Conservation (phyloP, 2,888 invertebrate species). For the Caenorhabditis sp. region DNA sequence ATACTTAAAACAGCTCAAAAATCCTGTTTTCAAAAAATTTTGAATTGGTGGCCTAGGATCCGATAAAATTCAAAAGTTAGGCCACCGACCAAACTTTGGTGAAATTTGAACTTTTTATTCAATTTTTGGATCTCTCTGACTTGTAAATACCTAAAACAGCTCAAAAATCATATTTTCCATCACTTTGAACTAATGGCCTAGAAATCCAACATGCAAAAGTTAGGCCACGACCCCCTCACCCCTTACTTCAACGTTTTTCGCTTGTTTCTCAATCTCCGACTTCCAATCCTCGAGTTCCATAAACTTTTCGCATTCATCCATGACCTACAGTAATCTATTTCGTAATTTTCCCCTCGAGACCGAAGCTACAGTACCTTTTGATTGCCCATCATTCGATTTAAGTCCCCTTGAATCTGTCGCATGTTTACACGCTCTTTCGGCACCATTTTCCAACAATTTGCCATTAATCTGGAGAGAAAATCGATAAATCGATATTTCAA, state of each 20-base stretch:
- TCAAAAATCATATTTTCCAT: too few relatives aligned
- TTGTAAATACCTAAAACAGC: too few relatives aligned
- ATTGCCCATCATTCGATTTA: conserved; percentile 52
- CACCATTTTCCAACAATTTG: conserved; percentile 75
- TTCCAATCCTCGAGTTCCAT: conserved; percentile 76
- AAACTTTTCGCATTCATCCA: conserved; percentile 73
- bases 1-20: too few relatives aligned
- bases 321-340: conserved; percentile 64
- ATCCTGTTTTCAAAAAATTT: not conserved
- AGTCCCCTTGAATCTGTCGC: conserved; percentile 59
- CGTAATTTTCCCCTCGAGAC: not conserved
- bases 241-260: conserved; percentile 71
- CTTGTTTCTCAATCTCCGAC: conserved; percentile 73
- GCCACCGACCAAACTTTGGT: not conserved
- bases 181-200: too few relatives aligned
- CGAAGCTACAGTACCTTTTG: conserved; percentile 30
- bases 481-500: not conserved
- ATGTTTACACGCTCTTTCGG: conserved; percentile 75
- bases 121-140: too few relatives aligned
- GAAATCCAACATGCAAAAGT: too few relatives aligned
- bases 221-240: conserved; percentile 28
- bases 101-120: not conserved
- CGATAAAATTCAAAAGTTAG: not conserved
- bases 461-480: conserved; percentile 65
- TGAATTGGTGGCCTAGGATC: not conserved